Evolutionary conservation across 2,113 vertebrate species (phyloP).

Genomic region (Calidris pygmaea): DNA sequence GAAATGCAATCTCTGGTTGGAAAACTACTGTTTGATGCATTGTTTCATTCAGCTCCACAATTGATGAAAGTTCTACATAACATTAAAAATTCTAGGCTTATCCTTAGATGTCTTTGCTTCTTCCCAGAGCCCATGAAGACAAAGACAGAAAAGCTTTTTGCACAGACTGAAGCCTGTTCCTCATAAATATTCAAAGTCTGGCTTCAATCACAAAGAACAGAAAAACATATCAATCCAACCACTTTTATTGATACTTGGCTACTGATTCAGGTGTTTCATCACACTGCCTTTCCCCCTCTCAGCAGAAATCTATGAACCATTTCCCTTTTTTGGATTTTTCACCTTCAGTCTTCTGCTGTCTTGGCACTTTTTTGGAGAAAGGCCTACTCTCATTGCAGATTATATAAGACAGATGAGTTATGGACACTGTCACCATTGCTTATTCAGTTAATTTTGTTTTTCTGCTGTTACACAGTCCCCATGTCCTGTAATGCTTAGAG

Average conservation of each 20-base stretch:
- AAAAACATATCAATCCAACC: conserved; percentile 21
- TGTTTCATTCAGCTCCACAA: conserved; percentile 26
- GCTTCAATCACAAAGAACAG: not conserved
- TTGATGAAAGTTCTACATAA: not conserved
- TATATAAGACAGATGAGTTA: not conserved
- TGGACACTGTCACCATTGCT: not conserved
- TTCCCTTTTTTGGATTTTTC: not conserved
- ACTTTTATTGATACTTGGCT: not conserved
- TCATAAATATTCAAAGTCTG: conserved; percentile 41
- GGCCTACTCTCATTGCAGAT: not conserved
- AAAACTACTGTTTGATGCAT: conserved; percentile 22
- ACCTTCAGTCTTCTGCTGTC: not conserved
- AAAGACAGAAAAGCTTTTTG: conserved; percentile 28
- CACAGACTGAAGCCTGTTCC: conserved; percentile 10
- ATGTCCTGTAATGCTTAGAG: not conserved
- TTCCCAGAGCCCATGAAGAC: not conserved
- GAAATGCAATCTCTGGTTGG: not conserved
- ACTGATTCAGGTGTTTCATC: not conserved
- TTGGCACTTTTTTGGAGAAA: not conserved
- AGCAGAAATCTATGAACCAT: not conserved
- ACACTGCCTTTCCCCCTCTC: not conserved
- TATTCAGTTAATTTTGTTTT: not conserved
- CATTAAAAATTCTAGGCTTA: conserved; percentile 30
- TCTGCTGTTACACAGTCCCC: not conserved
- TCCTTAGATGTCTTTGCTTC: conserved; percentile 21